Percentiles rank a stretch among this genome's conserved stretches.
phyloP scores from a whole-genome alignment of 2,888 invertebrate genomes.

The Operophtera brumata region DNA sequence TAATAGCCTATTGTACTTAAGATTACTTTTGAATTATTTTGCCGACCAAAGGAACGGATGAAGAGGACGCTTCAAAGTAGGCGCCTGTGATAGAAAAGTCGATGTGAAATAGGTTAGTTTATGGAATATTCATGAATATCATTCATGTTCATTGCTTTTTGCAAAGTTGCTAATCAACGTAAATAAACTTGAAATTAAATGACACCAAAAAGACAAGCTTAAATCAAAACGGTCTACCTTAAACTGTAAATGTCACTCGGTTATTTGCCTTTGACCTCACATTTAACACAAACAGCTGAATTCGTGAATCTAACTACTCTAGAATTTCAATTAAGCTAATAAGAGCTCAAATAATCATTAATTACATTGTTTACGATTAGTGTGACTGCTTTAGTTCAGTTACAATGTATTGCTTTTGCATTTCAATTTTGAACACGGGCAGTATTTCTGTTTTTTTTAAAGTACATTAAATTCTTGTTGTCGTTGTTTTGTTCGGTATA shows the following conservation, averaged over 20 bases:
- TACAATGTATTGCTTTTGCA: not conserved
- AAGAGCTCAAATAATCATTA: conserved; percentile 30
- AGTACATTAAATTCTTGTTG: not conserved
- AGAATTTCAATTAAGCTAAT: conserved; percentile 29
- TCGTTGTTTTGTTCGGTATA: not conserved
- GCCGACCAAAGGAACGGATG: no score
- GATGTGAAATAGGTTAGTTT: no score
- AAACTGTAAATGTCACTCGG: conserved; percentile 43
- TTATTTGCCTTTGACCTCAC: conserved; percentile 53
- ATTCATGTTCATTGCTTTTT: not conserved
- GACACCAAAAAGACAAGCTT: conserved; percentile 3
- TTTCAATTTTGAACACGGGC: not conserved
- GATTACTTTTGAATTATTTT: not conserved
- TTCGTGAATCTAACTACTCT: conserved; percentile 23
- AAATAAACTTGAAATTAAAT: not conserved
- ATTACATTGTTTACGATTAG: conserved; percentile 18
- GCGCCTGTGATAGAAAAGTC: no score
- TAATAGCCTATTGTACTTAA: not conserved
- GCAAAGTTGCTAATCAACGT: not conserved
- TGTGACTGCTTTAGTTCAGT: conserved; percentile 30
- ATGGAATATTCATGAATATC: not conserved
- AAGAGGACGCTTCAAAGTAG: no score
- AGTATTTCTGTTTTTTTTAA: not conserved
- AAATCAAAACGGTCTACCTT: conserved; percentile 31
- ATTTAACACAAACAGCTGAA: conserved; percentile 34